Evolutionary conservation across 2,888 invertebrate species (phyloP), one percentile per base, ranked within the genome.

Genomic region (Spicauda simplicius): DNA sequence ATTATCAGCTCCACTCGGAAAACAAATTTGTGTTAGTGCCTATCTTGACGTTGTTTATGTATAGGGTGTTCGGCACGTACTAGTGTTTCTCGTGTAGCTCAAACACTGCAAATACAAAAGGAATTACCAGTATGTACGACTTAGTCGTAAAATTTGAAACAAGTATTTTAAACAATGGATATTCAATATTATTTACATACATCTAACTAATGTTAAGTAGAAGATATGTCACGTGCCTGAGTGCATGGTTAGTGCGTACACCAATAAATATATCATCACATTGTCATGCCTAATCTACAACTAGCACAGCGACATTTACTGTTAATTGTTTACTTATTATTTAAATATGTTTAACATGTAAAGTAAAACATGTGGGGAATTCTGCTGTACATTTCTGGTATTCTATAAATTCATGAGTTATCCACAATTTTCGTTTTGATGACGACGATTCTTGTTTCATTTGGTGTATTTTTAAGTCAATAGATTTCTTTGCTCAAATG

Each of bases 1-100:
- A 91, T 92, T 91, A 91, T 91, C 92, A 91, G 89, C 77, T 84
- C 77, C 77, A 83, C 82, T 84, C 84, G 88, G 89, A 90, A 90
- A 90, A 90, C 84, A 82, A 82, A 87, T 85, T 88, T 88, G 81
- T 80, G 83, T 87, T 85, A 86, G 87, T 86, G 83, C 77, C 80
- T 83, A 75, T 80, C 79, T 84, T 84, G 86, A 85, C 85, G 85
- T 80, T 76, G 76, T 72, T 71, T 72, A 60, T 64, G 71, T 71
- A 90, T 83, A 88, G 88, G 81, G 73, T 87, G 88, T 76, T 72
- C 68, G 59, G 56, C 60, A 61, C 55, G 55, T 66, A 54, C 48
- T 59, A 33, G 33, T 33, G 16, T 50, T 50, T 19, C 45, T 11
- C 10, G 3, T n/a, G 18, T 33, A 33, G 54, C 18, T 60, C 54